Conservation (phyloP, 2,113 vertebrate species). For the Pseudorasbora parva region DNA sequence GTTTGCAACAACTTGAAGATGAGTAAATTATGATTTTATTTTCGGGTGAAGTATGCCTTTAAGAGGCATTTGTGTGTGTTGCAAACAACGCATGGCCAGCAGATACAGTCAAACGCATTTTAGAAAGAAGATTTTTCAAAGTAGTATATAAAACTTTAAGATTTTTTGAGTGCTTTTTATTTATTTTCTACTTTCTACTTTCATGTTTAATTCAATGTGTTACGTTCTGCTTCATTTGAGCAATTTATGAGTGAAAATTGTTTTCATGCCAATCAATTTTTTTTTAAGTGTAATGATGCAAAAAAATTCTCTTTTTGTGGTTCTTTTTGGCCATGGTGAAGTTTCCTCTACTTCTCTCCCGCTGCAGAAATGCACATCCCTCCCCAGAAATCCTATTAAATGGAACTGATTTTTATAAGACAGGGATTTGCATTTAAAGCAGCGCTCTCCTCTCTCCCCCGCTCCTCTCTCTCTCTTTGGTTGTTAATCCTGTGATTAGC, state of each 20-base stretch:
- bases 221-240: too few relatives aligned
- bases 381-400: conserved; percentile 84
- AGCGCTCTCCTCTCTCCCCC: conserved; percentile 61
- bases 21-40: too few relatives aligned
- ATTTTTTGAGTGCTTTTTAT: background rate
- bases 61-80: background rate
- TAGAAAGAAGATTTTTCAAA: too few relatives aligned
- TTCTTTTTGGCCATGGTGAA: conserved; percentile 60
- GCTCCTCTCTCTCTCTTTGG: conserved; percentile 22
- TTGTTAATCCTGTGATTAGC: conserved; percentile 55
- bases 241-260: too few relatives aligned
- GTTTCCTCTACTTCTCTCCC: conserved; percentile 71
- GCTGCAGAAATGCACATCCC: conserved; percentile 77
- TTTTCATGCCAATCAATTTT: background rate
- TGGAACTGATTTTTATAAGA: conserved; percentile 84
- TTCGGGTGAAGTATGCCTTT: too few relatives aligned
- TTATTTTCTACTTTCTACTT: background rate
- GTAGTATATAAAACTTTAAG: too few relatives aligned
- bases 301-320: conserved; percentile 48
- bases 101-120: background rate
- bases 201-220: too few relatives aligned
- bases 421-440: conserved; percentile 85
- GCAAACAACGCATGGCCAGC: background rate
- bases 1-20: too few relatives aligned
- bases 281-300: background rate